Base-by-base conservation (phyloP, 2,797 vertebrate species). In the Rhodeus uyekii region DNA sequence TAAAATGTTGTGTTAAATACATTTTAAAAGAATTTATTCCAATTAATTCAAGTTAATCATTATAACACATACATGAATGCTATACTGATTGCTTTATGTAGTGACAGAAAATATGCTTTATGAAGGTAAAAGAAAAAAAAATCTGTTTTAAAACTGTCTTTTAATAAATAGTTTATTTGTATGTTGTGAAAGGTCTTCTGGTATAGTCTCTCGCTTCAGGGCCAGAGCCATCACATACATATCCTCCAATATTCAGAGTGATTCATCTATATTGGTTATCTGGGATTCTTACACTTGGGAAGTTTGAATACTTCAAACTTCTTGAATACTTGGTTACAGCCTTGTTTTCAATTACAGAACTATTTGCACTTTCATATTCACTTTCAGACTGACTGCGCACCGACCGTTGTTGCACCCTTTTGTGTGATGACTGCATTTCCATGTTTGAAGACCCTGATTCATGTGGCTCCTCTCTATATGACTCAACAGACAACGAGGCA, bases 401-500 rank as follows among this genome's bases (percentile, higher is more conserved):
- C 1, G 0, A 38, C 19, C 60, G 13, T 8, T 53, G 38, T 58
- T 82, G 38, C 73, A 60, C 8, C n/a, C 50, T 68, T 75, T 78
- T 58, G 42, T 46, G 50, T 46, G 42, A 76, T 63, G 71, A 87
- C 78, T 77, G 48, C 32, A 83, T 61, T 64, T 80, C 72, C 53
- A 67, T 84, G 82, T 53, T 76, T 69, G 50, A 50, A 80, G 81
- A 72, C 42, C 34, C 74, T 63, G 78, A 73, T 64, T 74, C 60
- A 46, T 80, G 77, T 76, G 81, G 65, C 83, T 83, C 73, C 58
- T 81, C 82, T 79, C 69, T 77, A 84, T 80, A 84, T 87, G 87
- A 88, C 85, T 88, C 88, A 88, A 78, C 82, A 61, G 69, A 77
- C 78, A 81, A 81, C 79, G n/a, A 74, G 68, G 79, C 81, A 78